A percentile compares a stretch with the other conserved stretches of the same genome.
Conservation (phyloP, 2,888 invertebrate species). For the Lasioglossum oenotherae region DNA sequence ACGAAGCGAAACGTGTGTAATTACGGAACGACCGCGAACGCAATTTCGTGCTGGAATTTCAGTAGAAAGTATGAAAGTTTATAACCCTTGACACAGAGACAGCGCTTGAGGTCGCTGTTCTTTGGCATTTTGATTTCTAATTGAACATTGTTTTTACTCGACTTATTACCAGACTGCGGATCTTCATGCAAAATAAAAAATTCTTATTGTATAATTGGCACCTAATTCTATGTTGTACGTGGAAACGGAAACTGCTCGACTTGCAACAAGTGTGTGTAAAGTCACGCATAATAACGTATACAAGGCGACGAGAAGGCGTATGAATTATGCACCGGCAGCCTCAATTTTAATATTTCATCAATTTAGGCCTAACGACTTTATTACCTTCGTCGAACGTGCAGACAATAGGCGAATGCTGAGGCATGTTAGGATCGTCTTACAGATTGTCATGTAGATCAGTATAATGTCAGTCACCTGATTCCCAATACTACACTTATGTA, state of each 20-base stretch:
- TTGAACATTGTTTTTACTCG: background rate
- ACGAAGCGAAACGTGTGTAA: conserved; percentile 27
- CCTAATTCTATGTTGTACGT: conserved; percentile 30
- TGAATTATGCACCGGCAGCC: conserved; percentile 1
- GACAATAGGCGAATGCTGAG: background rate
- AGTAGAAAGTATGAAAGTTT: conserved; percentile 23
- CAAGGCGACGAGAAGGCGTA: background rate
- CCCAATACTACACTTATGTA: background rate
- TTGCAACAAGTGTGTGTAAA: conserved; percentile 6
- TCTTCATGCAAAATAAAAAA: too few relatives aligned
- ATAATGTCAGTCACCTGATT: background rate
- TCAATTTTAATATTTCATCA: conserved; percentile 10
- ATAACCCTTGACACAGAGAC: conserved; percentile 17
- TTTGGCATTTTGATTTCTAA: background rate
- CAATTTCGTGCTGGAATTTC: conserved; percentile 24
- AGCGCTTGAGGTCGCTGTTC: background rate
- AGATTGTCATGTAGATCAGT: background rate
- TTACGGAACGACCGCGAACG: conserved; percentile 23
- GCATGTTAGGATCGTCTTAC: background rate
- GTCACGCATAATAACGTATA: background rate
- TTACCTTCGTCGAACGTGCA: conserved; percentile 1
- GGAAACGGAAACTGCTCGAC: conserved; percentile 40
- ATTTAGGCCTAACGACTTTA: conserved; percentile 8
- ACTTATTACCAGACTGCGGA: background rate
- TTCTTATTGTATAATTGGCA: conserved; percentile 10